Conservation (phyloP, 2,113 vertebrate species). For the Barnardius zonarius region DNA sequence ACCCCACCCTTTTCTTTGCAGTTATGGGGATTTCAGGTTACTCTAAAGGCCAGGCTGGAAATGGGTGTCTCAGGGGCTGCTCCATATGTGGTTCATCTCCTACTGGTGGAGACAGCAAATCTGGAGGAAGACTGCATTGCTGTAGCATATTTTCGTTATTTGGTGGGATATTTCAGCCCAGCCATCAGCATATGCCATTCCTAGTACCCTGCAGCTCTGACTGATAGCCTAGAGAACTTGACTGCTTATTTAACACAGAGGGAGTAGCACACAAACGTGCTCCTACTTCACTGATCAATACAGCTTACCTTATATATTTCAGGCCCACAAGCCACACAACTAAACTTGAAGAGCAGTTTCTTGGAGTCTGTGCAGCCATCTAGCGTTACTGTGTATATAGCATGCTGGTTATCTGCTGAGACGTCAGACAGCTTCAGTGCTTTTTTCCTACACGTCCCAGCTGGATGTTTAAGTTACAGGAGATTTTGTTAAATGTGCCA, state of each 20-base stretch:
- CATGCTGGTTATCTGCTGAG: not conserved
- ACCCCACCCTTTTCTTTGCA: not conserved
- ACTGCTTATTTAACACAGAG: not conserved
- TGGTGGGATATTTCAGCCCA: not conserved
- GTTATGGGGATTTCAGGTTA: not conserved
- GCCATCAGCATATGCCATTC: not conserved
- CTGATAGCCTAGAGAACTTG: not conserved
- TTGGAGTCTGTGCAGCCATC: constrained; percentile 9
- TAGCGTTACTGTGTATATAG: not conserved
- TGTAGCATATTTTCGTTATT: not conserved
- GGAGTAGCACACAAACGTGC: not conserved
- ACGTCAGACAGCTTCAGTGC: too few species aligned
- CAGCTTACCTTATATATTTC: not conserved
- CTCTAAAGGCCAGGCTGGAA: not conserved
- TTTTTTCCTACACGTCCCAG: not conserved
- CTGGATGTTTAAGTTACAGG: not conserved
- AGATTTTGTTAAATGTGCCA: not conserved
- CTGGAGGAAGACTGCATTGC: not conserved
- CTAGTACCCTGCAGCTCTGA: not conserved
- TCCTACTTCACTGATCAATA: not conserved
- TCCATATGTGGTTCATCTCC: not conserved
- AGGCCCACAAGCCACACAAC: not conserved
- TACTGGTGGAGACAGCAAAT: not conserved
- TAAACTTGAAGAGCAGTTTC: not conserved
- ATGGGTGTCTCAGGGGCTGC: not conserved